Evolutionary conservation across 2,113 vertebrate genomes (phyloP), one percentile per base, ranked within the genome.

Genomic region (Pycnonotus jocosus): DNA sequence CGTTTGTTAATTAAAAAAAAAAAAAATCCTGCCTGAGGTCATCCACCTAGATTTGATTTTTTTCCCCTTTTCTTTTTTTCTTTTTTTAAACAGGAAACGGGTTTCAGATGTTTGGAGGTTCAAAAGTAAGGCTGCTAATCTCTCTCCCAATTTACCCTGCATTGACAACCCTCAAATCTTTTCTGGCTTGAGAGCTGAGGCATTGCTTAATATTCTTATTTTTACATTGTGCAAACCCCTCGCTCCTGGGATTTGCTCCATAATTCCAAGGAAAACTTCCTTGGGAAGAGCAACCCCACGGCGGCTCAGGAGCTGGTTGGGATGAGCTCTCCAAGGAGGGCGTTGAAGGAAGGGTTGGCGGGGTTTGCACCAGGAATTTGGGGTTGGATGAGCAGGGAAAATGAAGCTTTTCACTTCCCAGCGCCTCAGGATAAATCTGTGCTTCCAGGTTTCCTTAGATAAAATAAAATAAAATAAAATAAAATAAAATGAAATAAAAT

Each of bases 31-130:
- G 94, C 97, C 97, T 70, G 91, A 97, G 97, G 97, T 98, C 97
- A 97, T 97, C 97, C 96, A 97, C 97, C 96, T 97, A 96, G 89
- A 64, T 86, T 86, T 65, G 23, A 65, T 30, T 45, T 51, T 37
- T 50, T n/a, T 38, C 12, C 3, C 10, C 21, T n/a, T 38, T 9
- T 48, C 13, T 11, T 11, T 37, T 12, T 79, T 73, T 80, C 54
- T 64, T 47, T 72, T 71, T 94, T 97, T 51, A 77, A 96, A 97
- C 97, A 98, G 97, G 98, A 98, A 98, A 98, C 95, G 22, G 95
- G 91, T 97, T 98, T 98, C 97, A 98, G 97, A 98, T 98, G 98
- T 98, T 97, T 96, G 96, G 82, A 97, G 86, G 93, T 96, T 97
- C 92, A 96, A 97, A 98, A 97, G 94, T 86, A 94, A 98, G 96